A percentile compares a stretch with the other conserved stretches of the same genome.
These are phyloP conservation scores for Benitochromis conjunctus DNA, from an alignment of 2,113 vertebrate species.

Conservation along the genomic window DNA sequence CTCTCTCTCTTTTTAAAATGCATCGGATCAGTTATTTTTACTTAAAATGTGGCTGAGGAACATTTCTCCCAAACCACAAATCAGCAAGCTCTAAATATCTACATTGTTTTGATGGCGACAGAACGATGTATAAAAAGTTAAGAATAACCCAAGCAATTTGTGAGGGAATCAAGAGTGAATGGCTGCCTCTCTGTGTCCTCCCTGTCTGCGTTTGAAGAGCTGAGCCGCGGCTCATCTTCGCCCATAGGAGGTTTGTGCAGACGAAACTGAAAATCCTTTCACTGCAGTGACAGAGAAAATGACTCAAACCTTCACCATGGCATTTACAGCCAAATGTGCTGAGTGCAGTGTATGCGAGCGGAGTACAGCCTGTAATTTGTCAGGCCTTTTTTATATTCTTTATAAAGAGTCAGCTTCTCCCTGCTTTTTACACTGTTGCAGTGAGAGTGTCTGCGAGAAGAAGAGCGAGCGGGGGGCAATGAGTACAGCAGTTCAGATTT, in stretches of 20 bases:
- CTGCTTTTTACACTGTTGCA: slow-evolving; percentile 62
- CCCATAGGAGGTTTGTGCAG: slow-evolving; percentile 61
- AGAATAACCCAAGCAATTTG: slow-evolving; percentile 12
- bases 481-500: slow-evolving; percentile 19
- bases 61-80: neutral
- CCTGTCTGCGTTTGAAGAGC: slow-evolving; percentile 35
- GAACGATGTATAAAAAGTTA: slow-evolving; percentile 17
- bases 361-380: slow-evolving; percentile 73
- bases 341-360: slow-evolving; percentile 66
- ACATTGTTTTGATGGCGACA: neutral
- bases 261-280: slow-evolving; percentile 69
- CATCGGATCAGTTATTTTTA: neutral
- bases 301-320: slow-evolving; percentile 74
- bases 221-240: slow-evolving; percentile 49
- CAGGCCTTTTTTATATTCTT: slow-evolving; percentile 69
- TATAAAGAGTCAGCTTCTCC: slow-evolving; percentile 67
- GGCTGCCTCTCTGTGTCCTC: slow-evolving; percentile 18
- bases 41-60: neutral
- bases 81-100: neutral
- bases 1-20: neutral
- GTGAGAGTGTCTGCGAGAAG: slow-evolving; percentile 47
- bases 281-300: slow-evolving; percentile 73
- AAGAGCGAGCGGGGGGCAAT: slow-evolving; percentile 9
- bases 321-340: slow-evolving; percentile 80
- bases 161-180: slow-evolving; percentile 21